Base-by-base conservation (phyloP, 2,113 vertebrate genomes). In the Quiscalus mexicanus region DNA sequence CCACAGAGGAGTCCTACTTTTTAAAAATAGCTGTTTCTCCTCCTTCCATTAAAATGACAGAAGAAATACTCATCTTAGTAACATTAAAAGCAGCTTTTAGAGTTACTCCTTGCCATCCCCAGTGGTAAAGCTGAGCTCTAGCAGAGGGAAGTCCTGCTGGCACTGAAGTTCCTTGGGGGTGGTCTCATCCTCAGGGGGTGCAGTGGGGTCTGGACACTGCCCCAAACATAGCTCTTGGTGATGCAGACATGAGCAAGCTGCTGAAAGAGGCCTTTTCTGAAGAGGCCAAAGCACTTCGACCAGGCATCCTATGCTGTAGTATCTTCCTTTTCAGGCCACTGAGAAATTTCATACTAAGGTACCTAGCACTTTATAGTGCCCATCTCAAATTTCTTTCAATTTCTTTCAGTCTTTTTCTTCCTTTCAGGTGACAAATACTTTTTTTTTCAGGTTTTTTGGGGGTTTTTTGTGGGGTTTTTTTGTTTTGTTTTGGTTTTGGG, bases 11-110 rank as follows among this genome's bases (percentile, higher is more conserved):
- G 73, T 37, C 83, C 27, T 81, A 33, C 56, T 81, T 58, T 95
- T 92, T 89, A 47, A 89, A 96, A 92, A 74, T 64, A 89, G 45
- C 56, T 52, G 5, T 23, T 94, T 92, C 77, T 82, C 13, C n/a
- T 82, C 80, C 75, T 86, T 87, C 85, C 82, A 80, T 86, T 90
- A 88, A 88, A 93, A 80, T 84, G 85, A 59, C 83, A 90, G 68
- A 85, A 62, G 58, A 93, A 94, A 93, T 64, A 56, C 11, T 78
- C 0, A 0, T 94, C 84, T 95, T 23, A 15, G 45, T 47, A 80
- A 69, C 39, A 64, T 31, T 47, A 31, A 93, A 96, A 91, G 41
- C 50, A 44, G 15, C 70, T 70, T 91, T 87, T 35, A 65, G 50
- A 63, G 19, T 47, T 79, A 59, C 59, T 10, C 12, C 20, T 89